Evolutionary conservation across 92 coral and sea anemone species (phyloP).

Genomic region (Porites divaricata): DNA sequence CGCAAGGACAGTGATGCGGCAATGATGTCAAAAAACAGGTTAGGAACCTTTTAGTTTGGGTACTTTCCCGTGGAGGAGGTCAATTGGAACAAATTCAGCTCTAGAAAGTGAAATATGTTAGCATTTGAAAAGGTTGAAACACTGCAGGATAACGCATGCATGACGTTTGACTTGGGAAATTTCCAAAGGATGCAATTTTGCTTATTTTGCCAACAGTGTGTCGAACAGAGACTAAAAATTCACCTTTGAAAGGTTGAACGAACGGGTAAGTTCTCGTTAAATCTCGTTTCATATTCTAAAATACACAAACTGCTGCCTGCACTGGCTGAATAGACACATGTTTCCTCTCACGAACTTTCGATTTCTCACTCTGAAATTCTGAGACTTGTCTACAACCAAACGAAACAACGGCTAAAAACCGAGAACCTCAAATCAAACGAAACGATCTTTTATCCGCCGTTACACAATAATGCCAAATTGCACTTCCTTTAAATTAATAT

Average conservation of each 20-base stretch:
- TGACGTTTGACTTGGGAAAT: background rate
- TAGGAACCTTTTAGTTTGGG: background rate
- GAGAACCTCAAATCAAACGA: background rate
- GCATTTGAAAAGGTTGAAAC: background rate
- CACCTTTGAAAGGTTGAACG: background rate
- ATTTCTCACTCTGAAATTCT: constrained; percentile 28
- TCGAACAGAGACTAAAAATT: background rate
- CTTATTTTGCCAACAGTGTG: background rate
- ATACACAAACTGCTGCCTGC: background rate
- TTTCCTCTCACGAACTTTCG: constrained; percentile 19
- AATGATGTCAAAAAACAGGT: background rate
- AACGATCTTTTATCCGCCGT: background rate
- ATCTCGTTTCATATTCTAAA: background rate
- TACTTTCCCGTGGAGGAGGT: background rate
- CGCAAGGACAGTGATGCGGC: background rate
- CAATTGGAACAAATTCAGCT: background rate
- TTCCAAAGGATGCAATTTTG: background rate
- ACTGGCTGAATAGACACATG: background rate
- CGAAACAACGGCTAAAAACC: background rate
- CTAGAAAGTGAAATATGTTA: background rate
- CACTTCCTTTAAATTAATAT: background rate
- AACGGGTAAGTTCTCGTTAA: background rate
- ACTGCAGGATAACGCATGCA: background rate
- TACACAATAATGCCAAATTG: no score
- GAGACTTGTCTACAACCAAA: constrained; percentile 37